A percentile compares a stretch with the other conserved stretches of the same genome.
Conservation (phyloP, 2,797 vertebrate species). For the Picus viridis region DNA sequence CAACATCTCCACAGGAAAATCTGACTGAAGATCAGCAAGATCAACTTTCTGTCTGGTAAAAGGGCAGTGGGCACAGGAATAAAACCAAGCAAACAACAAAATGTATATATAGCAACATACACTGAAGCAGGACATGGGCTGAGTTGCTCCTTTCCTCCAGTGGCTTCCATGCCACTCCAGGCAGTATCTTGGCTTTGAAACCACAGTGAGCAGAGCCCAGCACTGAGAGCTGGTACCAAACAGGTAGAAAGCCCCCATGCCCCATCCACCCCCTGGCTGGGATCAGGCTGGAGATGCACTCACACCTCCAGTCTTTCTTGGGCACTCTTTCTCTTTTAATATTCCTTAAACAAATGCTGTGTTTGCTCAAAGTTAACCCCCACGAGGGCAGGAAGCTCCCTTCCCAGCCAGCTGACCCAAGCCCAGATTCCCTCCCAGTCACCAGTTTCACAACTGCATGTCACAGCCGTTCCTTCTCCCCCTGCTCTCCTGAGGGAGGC, state of each 20-base stretch:
- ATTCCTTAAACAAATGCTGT: not conserved
- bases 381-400: not conserved
- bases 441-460: not conserved
- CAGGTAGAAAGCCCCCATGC: rapidly evolving
- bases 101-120: not conserved
- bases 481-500: no score
- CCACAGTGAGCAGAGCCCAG: not conserved
- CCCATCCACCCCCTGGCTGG: no score
- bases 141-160: not conserved
- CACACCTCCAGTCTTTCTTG: not conserved
- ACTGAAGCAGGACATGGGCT: not conserved
- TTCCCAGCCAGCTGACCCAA: not conserved
- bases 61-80: not conserved
- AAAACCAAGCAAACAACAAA: not conserved
- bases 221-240: no score
- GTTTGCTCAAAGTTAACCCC: not conserved
- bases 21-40: not conserved
- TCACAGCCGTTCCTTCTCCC: not conserved
- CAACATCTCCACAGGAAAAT: not conserved
- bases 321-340: not conserved
- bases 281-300: not conserved
- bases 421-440: rapidly evolving
- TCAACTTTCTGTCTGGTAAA: not conserved
- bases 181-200: not conserved
- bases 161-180: not conserved